Conservation (phyloP, 2,797 vertebrate genomes). For the Malurus splendens region DNA sequence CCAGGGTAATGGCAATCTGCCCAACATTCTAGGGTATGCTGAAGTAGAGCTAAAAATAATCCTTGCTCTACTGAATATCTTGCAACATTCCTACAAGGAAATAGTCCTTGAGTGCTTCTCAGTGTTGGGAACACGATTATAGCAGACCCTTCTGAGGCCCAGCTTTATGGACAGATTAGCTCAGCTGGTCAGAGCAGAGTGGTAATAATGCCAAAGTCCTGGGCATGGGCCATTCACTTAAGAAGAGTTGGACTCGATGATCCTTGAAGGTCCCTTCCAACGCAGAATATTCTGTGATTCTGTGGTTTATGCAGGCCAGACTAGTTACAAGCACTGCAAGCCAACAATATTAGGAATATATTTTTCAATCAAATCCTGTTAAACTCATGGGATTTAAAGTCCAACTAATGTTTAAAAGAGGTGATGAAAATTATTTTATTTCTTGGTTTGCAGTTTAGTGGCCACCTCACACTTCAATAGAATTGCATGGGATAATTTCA, state of each 20-base stretch:
- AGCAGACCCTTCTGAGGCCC: neutral
- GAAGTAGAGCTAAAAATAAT: neutral
- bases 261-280: neutral
- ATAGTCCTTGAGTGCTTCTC: neutral
- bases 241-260: too few relatives aligned
- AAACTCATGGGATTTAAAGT: neutral
- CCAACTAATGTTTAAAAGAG: neutral
- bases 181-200: accelerated
- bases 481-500: neutral
- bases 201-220: neutral
- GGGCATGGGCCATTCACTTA: accelerated
- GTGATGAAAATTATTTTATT: neutral
- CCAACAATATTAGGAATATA: neutral
- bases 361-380: neutral
- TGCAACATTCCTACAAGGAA: neutral
- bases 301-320: neutral
- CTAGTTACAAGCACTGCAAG: neutral
- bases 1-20: neutral
- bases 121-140: neutral
- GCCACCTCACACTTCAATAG: neutral
- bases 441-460: neutral
- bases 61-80: neutral
- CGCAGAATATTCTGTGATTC: neutral
- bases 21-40: neutral
- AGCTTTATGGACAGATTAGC: neutral